phyloP scores from a whole-genome alignment of 37 sponge, comb jelly and placozoan species.

The Cliona cf. orientalis region DNA sequence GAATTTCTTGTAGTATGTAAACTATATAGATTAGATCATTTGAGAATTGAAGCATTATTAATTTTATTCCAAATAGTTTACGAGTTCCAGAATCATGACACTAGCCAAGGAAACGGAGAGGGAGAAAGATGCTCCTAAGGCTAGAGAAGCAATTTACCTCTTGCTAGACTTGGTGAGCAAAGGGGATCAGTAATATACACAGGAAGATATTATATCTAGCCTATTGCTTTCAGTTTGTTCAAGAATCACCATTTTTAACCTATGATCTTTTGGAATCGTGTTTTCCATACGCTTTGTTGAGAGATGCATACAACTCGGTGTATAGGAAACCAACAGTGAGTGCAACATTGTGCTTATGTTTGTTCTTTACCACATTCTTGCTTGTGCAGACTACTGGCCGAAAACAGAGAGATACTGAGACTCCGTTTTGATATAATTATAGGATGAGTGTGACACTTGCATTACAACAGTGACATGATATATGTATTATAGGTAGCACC shows the following conservation, averaged over 20 bases:
- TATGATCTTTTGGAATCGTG: constrained; percentile 87
- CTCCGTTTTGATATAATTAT: constrained; percentile 18
- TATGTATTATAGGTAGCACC: too few species aligned
- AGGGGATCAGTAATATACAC: background rate
- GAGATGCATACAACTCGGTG: constrained; percentile 82
- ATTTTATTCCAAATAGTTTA: constrained; percentile 57
- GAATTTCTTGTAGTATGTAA: constrained; percentile 81
- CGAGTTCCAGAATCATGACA: constrained; percentile 82
- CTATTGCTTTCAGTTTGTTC: constrained; percentile 58
- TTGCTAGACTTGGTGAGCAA: constrained; percentile 72
- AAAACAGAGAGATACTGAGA: constrained; percentile 18
- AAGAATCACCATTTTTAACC: constrained; percentile 87
- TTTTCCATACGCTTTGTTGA: constrained; percentile 91
- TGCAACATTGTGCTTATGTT: background rate
- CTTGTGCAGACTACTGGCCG: constrained; percentile 7
- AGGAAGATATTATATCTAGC: background rate
- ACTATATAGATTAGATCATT: background rate
- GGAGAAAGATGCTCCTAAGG: constrained; percentile 80
- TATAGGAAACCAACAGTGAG: constrained; percentile 42
- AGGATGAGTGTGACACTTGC: too few species aligned
- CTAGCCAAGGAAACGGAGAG: constrained; percentile 83
- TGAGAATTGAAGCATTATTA: background rate
- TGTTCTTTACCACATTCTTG: background rate
- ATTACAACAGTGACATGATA: too few species aligned
- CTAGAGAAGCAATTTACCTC: constrained; percentile 81